Conservation (phyloP, 2,888 invertebrate genomes). For the Dasysyrphus albostriatus region DNA sequence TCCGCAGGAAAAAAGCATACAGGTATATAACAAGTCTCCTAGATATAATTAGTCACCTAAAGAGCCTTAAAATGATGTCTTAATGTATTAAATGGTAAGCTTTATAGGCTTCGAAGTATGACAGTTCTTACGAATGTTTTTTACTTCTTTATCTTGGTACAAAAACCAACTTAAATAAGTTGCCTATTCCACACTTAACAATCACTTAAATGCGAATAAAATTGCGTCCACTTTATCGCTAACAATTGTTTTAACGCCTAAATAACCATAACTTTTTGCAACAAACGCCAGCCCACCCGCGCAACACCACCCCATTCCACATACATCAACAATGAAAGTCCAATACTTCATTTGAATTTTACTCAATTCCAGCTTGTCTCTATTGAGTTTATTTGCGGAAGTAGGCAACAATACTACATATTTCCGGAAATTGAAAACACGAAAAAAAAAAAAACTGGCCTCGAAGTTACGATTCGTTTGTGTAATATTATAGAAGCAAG, state of each 20-base stretch:
- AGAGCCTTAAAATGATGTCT: neutral
- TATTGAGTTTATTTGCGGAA: slow-evolving; percentile 55
- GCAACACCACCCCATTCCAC: neutral
- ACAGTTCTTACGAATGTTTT: too few relatives aligned
- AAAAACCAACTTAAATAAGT: neutral
- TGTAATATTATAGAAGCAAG: slow-evolving; percentile 24
- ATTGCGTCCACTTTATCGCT: slow-evolving; percentile 49
- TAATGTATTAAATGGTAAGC: neutral
- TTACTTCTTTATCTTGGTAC: neutral
- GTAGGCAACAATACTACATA: slow-evolving; percentile 24
- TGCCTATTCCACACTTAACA: neutral
- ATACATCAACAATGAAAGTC: slow-evolving; percentile 47
- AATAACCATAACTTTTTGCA: slow-evolving; percentile 59
- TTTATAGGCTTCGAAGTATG: neutral
- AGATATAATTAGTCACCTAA: neutral
- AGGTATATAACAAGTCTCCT: neutral
- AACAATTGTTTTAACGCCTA: slow-evolving; percentile 53
- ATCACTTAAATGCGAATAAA: slow-evolving; percentile 11
- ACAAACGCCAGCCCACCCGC: neutral
- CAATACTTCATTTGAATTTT: slow-evolving; percentile 43
- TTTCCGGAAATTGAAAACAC: slow-evolving; percentile 9
- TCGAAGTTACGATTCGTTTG: slow-evolving; percentile 30
- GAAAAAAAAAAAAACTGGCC: slow-evolving; percentile 16
- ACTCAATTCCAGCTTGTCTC: slow-evolving; percentile 15
- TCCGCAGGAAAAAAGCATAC: neutral